phyloP scores from a whole-genome alignment of 2,113 vertebrate genomes.

The Crypturellus undulatus region DNA sequence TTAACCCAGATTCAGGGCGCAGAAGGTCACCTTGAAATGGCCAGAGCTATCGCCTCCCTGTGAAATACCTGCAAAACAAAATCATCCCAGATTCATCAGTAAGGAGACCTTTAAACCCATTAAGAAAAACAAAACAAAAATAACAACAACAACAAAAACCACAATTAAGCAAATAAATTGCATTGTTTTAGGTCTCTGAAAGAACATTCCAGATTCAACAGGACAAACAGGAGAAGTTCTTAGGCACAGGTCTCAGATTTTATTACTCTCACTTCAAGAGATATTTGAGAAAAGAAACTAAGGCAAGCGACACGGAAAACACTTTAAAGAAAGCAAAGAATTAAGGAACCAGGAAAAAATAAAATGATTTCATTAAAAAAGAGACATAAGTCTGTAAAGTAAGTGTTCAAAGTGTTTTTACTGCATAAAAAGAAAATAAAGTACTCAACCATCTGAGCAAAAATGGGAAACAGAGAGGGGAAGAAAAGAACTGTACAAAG shows the following conservation, averaged over 20 bases:
- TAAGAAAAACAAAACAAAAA: background rate
- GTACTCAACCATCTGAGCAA: background rate
- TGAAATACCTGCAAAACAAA: background rate
- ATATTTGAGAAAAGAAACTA: background rate
- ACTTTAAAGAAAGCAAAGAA: background rate
- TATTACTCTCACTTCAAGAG: background rate
- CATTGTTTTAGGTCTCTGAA: background rate
- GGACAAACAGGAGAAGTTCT: background rate
- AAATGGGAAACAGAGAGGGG: background rate
- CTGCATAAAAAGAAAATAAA: background rate
- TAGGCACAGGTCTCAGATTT: background rate
- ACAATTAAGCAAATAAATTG: background rate
- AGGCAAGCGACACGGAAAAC: background rate
- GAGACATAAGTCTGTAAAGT: background rate
- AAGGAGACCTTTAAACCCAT: background rate
- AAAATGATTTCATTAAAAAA: background rate
- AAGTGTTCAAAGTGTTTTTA: background rate
- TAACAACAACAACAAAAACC: no score
- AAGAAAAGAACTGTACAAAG: background rate
- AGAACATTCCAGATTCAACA: background rate
- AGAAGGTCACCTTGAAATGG: background rate
- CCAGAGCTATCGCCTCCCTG: background rate
- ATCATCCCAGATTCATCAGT: background rate
- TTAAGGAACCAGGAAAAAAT: background rate
- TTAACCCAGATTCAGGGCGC: background rate